Base-by-base conservation (phyloP, 2,888 invertebrate genomes). In the Sminthurides aquaticus region DNA sequence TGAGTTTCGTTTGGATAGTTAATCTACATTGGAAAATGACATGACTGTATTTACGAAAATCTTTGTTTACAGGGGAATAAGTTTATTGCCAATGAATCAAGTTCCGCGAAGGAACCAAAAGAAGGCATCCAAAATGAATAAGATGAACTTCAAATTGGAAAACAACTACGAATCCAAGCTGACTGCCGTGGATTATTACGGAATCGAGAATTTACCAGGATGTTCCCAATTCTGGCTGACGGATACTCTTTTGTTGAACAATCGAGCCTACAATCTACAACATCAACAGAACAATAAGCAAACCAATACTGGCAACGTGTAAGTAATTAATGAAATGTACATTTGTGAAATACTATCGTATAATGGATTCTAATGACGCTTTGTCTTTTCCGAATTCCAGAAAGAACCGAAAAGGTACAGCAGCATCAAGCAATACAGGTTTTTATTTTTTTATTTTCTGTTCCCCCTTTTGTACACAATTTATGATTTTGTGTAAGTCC, bases 221-320 rank as follows among this genome's bases (percentile, higher is more conserved):
- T 64, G 64, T 24, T 64, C 64, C 1, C 64, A 64, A 27, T 64
- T 64, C 48, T 64, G 64, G 64, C 24, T 64, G 43, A 64, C 64
- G 15, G 64, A 64, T 48, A 64, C 64, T 1, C 52, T 60, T 26
- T 26, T 64, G 34, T 48, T 64, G 55, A 60, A 64, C 43, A 64
- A 64, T 43, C 54, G 55, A 20, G 57, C 59, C 43, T 59, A 59
- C 26, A 34, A 59, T 20, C 49, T 24, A 11, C 63, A 63, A 11
- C 56, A 48, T 28, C 52, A 59, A 2, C 57, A 63, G 34, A 24
- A 29, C 3, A 26, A 22, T 3, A 24, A 52, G 18, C 52, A 24
- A 55, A 49, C 18, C n/a, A 64, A 55, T 27, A 52, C 60, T 24
- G 60, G 56, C 22, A 60, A 64, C 8, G 59, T 54, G 64, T 64